A percentile compares a stretch with the other conserved stretches of the same genome.
These are phyloP conservation scores for Asobara japonica DNA, from an alignment of 1,140 invertebrate species.

Conservation along the genomic window DNA sequence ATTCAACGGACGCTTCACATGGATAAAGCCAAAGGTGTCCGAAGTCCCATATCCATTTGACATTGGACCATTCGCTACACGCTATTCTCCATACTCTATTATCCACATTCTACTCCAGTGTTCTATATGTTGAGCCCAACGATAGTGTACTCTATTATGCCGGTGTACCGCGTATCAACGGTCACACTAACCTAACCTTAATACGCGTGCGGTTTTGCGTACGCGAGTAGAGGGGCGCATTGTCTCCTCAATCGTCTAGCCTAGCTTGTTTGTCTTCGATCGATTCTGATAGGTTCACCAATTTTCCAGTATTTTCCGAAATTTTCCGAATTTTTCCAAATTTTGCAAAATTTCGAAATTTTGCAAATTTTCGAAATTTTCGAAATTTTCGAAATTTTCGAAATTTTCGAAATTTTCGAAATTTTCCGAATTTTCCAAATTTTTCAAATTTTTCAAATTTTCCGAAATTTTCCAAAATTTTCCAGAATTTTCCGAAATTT, in stretches of 20 bases:
- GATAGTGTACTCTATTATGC: constrained; percentile 54
- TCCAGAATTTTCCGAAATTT: too few relatives aligned
- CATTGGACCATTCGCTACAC: constrained; percentile 46
- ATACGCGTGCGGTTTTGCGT: constrained; percentile 14
- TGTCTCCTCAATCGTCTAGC: neutral
- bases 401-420: too few relatives aligned
- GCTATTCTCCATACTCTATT: constrained; percentile 65
- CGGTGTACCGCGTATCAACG: constrained; percentile 60
- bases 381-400: too few relatives aligned
- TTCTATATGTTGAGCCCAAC: constrained; percentile 52
- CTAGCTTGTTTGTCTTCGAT: neutral
- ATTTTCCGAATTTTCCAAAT: too few relatives aligned
- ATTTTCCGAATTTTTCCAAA: too few relatives aligned
- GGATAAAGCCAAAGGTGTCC: neutral
- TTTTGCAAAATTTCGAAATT: too few relatives aligned
- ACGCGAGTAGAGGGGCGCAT: neutral
- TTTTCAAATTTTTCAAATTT: too few relatives aligned
- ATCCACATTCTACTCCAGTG: constrained; percentile 56
- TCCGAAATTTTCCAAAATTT: too few relatives aligned
- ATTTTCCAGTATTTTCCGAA: too few relatives aligned
- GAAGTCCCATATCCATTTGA: constrained; percentile 24
- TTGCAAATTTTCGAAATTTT: too few relatives aligned
- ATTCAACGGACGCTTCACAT: constrained; percentile 29
- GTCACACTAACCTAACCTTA: constrained; percentile 47
- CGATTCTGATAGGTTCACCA: neutral